Evolutionary conservation across 2,888 invertebrate species (phyloP), one percentile per base, ranked within the genome.

Genomic region (Drosophila vallismaia): DNA sequence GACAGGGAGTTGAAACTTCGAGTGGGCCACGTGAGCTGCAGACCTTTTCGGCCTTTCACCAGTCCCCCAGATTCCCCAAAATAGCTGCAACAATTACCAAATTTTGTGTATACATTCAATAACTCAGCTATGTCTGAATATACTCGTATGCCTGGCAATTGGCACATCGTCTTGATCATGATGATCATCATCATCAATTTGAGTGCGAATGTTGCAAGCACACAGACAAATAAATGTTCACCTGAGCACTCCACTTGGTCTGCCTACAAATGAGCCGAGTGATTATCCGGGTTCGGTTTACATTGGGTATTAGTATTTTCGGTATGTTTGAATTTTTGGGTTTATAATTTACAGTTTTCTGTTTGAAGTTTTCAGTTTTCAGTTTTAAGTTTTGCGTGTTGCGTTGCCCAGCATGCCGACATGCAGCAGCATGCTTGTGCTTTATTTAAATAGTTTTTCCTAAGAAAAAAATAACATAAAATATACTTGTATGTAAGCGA

Each of bases 241-340:
- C 60, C 48, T 59, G 60, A 62, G 60, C 56, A 71, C 74, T 82
- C 52, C 74, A 76, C 79, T 76, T 76, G 67, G 70, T 14, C 76
- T 79, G 83, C 82, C 79, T 79, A 79, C 79, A 69, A 82, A 82
- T 82, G 79, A 76, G 73, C 70, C 66, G 54, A 49, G 57, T 74
- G 76, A 79, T 82, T 71, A 82, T 76, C 56, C 74, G 69, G 63
- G 56, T 58, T 71, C 40, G 71, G 54, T 44, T 69, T 46, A 33
- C 49, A 36, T 50, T 50, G 40, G 33, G 12, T 31, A 12, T 38
- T 46, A 10, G 46, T 36, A 26, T 58, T 58, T 57, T 57, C 40
- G 8, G 55, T 55, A 28, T 48, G 50, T 44, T 44, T 46, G 52
- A 50, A 38, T 36, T 36, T 33, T 36, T 12, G 36, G 36, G 36